Evolutionary conservation across 2,113 vertebrate genomes (phyloP).

Genomic region (Shinisaurus crocodilurus): DNA sequence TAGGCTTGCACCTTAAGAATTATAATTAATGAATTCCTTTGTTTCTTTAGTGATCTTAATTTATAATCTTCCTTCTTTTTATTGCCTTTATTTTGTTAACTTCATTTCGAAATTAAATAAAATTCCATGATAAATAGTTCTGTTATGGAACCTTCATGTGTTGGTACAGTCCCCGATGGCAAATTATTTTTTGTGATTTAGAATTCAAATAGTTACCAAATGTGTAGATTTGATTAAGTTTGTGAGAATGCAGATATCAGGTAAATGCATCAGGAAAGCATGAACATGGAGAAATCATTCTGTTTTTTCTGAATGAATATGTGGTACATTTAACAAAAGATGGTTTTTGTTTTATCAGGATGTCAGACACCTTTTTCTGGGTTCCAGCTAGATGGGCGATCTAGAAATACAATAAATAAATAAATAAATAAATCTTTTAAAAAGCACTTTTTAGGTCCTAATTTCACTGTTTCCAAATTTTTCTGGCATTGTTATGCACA

Average conservation of each 20-base stretch:
- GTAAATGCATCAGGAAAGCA: neutral
- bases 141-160: too few relatives aligned
- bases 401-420: too few relatives aligned
- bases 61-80: too few relatives aligned
- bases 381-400: too few relatives aligned
- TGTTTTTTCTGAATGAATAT: neutral
- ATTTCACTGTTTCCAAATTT: neutral
- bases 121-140: too few relatives aligned
- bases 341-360: neutral
- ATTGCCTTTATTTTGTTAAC: too few relatives aligned
- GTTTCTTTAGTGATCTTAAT: too few relatives aligned
- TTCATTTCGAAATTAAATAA: too few relatives aligned
- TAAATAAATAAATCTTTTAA: neutral
- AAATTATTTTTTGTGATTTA: neutral
- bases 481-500: neutral
- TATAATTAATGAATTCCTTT: too few relatives aligned
- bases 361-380: too few relatives aligned
- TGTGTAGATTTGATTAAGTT: neutral
- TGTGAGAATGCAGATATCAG: neutral
- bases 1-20: too few relatives aligned
- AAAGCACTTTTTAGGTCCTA: neutral
- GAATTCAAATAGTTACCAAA: neutral
- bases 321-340: neutral
- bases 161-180: neutral
- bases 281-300: neutral